Conservation (phyloP, 2,888 invertebrate genomes). For the Dolichomitus sp. region DNA sequence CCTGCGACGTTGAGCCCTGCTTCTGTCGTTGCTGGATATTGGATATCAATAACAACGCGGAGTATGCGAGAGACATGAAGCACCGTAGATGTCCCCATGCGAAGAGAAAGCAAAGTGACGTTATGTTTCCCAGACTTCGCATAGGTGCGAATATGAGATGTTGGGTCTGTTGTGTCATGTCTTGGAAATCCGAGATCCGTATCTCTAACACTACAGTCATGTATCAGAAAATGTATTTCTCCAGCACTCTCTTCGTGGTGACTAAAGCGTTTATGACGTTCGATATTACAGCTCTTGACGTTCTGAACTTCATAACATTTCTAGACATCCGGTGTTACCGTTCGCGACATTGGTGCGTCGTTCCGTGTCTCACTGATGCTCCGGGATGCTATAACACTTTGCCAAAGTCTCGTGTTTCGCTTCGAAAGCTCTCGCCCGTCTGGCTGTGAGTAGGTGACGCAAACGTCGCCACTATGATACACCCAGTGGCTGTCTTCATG, state of each 20-base stretch:
- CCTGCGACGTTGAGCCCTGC: not conserved
- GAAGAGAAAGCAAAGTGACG: slow-evolving; percentile 2
- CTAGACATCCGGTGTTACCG: slow-evolving; percentile 22
- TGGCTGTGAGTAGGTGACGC: not conserved
- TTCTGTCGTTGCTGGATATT: slow-evolving; percentile 67
- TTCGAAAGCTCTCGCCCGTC: not conserved
- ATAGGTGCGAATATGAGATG: not conserved
- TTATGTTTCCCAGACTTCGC: slow-evolving; percentile 12
- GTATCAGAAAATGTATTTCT: not conserved
- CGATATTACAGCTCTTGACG: slow-evolving; percentile 25
- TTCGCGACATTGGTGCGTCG: slow-evolving; percentile 1
- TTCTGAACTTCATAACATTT: slow-evolving; percentile 16
- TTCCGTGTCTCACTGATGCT: not conserved
- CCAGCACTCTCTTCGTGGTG: not conserved
- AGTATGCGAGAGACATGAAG: slow-evolving; percentile 2
- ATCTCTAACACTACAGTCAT: too few relatives aligned
- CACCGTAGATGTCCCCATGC: slow-evolving; percentile 9
- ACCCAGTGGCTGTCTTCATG: not conserved
- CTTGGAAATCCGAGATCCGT: slow-evolving; percentile 18
- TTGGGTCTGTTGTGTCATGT: not conserved
- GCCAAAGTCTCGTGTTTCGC: slow-evolving; percentile 16
- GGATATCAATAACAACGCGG: slow-evolving; percentile 74
- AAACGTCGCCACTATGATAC: slow-evolving; percentile 8
- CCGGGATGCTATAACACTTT: not conserved
- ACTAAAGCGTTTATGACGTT: slow-evolving; percentile 23